Evolutionary conservation across 1,140 invertebrate genomes (phyloP).

Genomic region (Drosophila leontia): DNA sequence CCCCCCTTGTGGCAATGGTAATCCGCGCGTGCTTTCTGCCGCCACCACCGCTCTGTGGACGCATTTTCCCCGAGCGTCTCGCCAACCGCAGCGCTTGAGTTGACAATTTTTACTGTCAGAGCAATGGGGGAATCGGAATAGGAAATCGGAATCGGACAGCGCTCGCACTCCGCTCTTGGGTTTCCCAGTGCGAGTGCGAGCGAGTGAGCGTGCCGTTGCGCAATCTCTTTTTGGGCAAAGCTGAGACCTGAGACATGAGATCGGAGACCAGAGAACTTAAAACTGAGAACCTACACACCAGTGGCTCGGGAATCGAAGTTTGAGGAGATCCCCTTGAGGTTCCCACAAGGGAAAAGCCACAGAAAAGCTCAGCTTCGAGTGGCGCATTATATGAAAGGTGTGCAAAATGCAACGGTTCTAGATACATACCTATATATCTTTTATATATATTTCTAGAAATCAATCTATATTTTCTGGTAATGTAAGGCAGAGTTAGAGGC

Average conservation of each 20-base stretch:
- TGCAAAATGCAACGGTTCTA: background rate
- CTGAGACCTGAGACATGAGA: constrained; percentile 20
- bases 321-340: background rate
- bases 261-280: background rate
- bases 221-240: constrained; percentile 25
- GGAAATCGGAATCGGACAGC: constrained; percentile 8
- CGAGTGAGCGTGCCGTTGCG: constrained; percentile 37
- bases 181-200: constrained; percentile 5
- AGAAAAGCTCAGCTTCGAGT: constrained; percentile 8
- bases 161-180: constrained; percentile 20
- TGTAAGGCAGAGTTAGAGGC: background rate
- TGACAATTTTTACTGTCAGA: constrained; percentile 43
- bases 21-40: constrained; percentile 15
- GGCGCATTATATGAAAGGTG: background rate
- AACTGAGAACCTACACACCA: background rate
- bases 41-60: constrained; percentile 7
- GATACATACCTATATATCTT: too few relatives aligned
- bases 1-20: constrained; percentile 4
- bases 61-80: constrained; percentile 36
- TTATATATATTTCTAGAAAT: background rate
- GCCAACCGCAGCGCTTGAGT: constrained; percentile 46
- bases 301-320: background rate
- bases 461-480: background rate
- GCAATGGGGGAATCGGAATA: constrained; percentile 3
- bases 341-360: background rate